Base-by-base conservation (phyloP, 2,888 invertebrate genomes). In the Carpatolechia fugitivella region DNA sequence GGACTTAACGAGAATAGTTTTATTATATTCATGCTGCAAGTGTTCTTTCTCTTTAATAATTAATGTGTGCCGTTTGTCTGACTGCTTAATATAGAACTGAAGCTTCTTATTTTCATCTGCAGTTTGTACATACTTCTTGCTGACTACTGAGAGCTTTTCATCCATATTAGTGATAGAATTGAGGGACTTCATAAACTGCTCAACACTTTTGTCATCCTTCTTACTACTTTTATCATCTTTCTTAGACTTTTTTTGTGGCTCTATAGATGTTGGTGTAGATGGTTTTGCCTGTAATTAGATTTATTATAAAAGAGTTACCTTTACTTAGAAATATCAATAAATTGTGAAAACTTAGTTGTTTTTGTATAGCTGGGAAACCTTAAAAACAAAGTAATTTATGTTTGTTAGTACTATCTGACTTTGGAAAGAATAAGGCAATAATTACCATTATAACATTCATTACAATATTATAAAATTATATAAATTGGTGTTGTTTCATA, bases 11-110 rank as follows among this genome's bases (percentile, higher is more conserved):
- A 97, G 91, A 52, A 97, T 92, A 49, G 94, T 93, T 82, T 96
- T 97, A 64, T 95, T 96, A 60, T 95, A 93, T 70, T 98, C 98
- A 51, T 93, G 91, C 72, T 96, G 95, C 47, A 96, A 78, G 65
- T 95, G 94, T 63, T 97, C 97, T 67, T 95, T 96, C 70, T 97
- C 97, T 62, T 94, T 93, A 46, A 92, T 82, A 16, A 94, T 74
- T 59, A 92, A 71, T 16, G 91, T 85, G 57, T 92, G 82, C 54
- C 92, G 90, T 58, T 92, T 93, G 60, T 94, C 94, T 0, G 92
- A 86, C 58, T 92, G 91, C 62, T 93, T 93, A 11, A 92, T 80
- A 48, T 86, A 86, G 59, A 91, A 83, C 60, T 92, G 92, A 58
- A 92, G 72, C 59, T 92, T 92, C 59, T 92, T 91, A 71, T 93